These are phyloP conservation scores for Stercorarius parasiticus DNA, from an alignment of 2,113 vertebrate species.

Conservation along the genomic window DNA sequence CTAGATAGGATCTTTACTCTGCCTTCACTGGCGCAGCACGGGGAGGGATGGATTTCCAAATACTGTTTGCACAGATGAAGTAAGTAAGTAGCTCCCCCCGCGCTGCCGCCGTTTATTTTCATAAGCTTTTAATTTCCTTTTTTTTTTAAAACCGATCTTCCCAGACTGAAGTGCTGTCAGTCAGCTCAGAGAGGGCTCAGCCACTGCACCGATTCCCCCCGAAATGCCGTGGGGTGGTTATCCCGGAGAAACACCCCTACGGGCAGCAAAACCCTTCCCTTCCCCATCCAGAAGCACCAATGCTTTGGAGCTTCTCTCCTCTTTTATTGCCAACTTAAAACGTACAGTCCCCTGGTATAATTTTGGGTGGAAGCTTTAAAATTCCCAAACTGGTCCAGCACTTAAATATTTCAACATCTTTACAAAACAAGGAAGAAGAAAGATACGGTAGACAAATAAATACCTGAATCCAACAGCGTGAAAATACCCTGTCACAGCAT, in stretches of 20 bases:
- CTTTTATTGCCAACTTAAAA: not conserved
- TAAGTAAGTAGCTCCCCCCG: not conserved
- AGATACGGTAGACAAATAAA: not conserved
- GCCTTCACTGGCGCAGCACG: accelerated
- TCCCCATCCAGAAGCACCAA: not conserved
- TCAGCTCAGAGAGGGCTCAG: not conserved
- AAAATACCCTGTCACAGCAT: constrained; percentile 52
- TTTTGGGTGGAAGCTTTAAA: not conserved
- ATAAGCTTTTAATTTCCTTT: constrained; percentile 31
- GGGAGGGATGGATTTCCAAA: constrained; percentile 34
- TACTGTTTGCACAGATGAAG: constrained; percentile 45
- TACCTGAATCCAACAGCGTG: constrained; percentile 28
- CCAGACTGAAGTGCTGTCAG: not conserved
- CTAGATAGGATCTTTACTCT: not conserved
- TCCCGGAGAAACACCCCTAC: not conserved
- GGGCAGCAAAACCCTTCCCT: not conserved
- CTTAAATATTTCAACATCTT: not conserved
- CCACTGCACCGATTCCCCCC: accelerated
- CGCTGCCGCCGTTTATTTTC: not conserved
- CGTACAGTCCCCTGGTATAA: not conserved
- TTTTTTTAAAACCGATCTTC: not conserved
- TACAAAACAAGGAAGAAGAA: constrained; percentile 16
- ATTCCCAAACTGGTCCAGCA: constrained; percentile 32
- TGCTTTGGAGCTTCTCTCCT: not conserved
- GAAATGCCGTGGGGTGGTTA: not conserved